Base-by-base conservation (phyloP, 2,888 invertebrate genomes). In the Hemaris fuciformis region DNA sequence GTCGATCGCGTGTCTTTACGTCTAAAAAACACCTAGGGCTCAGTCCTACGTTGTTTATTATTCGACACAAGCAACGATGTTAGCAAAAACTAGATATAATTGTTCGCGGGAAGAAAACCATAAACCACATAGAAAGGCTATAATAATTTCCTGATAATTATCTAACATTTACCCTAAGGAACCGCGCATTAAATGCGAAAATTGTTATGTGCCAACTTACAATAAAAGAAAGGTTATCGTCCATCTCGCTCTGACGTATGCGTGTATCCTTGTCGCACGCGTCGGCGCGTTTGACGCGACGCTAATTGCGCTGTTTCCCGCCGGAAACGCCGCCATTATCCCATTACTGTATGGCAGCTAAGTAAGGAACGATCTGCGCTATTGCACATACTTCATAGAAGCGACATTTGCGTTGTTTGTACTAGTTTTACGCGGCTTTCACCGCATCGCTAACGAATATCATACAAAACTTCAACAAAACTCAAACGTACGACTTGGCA, bases 291-390 rank as follows among this genome's bases (percentile, higher is more conserved):
- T 80, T 76, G 75, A 79, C 74, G 61, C 48, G 56, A 23, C 64
- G 59, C 64, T 77, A 77, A 80, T 80, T 72, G 76, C 72, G 63
- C 66, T 62, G 70, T 76, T 76, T 77, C 77, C 72, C 72, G 74
- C 70, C 76, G 76, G 77, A 77, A 71, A 66, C 66, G 25, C 63
- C 34, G 61, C 63, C 63, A 79, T 77, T 74, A 79, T 68, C 63
- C 69, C 66, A 75, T 76, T 75, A 77, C 67, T 73, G 71, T 69
- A 68, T 66, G 69, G 66, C 27, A 31, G 38, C 31, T 43, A 20
- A 20, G 53, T 31, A 5, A 27, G 53, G 53, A 53, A 53, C 27
- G 53, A 53, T 53, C 53, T 18, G 46, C 46, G 23, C 22, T 46
- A 38, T 38, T 38, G n/a, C 15, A 53, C 31, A 18, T 31, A 53